Base-by-base conservation (phyloP, 1,140 invertebrate species). In the Whitmania pigra region DNA sequence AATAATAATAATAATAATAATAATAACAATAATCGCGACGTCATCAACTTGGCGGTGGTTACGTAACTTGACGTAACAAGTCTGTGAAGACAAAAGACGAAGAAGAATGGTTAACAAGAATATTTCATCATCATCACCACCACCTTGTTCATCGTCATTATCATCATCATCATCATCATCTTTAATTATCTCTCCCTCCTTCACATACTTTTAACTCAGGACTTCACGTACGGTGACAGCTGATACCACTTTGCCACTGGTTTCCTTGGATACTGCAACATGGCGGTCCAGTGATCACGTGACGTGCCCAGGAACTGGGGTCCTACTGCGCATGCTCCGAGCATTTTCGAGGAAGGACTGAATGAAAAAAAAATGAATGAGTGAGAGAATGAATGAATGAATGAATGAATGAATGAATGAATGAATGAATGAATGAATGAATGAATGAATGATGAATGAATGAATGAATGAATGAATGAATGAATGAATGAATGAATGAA, bases 241-340 rank as follows among this genome's bases (percentile, higher is more conserved):
- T 88, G 85, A 78, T 92, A 91, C 90, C 90, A 92, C 79, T 92
- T 90, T 3, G 90, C 89, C 0, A 92, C 88, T 0, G 90, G 90
- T 79, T 89, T 89, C 22, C 90, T 84, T 7, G 90, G 88, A 81
- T 88, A 91, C 78, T 91, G 89, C 77, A 92, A 77, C 90, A 92
- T 93, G 80, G 91, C 89, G 70, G 89, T 84, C 92, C 92, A 94
- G 79, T 94, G 91, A 78, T 92, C 89, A 63, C 89, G 85, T 3
- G 90, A 91, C 15, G 89, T 86, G 20, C 90, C 89, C 69, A 89
- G 88, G 75, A 88, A 87, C 69, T 85, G 86, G 0, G 88, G 87
- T 0, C 91, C 91, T 69, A 93, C 88, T 4, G 88, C 88, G 36
- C 69, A 73, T n/a, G 68, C 27, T 18, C 73, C 73, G n/a, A 73